A percentile compares a stretch with the other conserved stretches of the same genome.
These are phyloP conservation scores for Martes martes DNA, from an alignment of 2,113 vertebrate genomes.

Conservation along the genomic window DNA sequence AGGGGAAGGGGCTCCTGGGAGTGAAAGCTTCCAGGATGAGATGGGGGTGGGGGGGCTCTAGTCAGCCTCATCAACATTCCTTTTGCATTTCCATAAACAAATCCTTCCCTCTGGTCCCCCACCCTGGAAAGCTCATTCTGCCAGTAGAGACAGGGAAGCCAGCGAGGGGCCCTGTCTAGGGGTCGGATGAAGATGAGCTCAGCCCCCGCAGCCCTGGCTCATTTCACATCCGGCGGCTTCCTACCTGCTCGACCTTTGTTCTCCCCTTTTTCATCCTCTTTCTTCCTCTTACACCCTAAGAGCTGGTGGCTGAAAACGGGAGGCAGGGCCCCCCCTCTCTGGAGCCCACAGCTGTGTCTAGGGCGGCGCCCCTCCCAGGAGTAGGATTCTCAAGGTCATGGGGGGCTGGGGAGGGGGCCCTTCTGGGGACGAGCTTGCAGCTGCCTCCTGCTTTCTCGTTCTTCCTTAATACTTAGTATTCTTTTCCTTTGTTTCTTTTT, in stretches of 20 bases:
- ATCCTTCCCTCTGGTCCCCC: neutral
- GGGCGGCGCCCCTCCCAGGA: neutral
- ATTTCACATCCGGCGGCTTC: too few relatives aligned
- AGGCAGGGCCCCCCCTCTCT: neutral
- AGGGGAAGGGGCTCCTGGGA: neutral
- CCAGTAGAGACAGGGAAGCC: neutral
- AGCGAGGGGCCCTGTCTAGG: fast-evolving
- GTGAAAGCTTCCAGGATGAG: neutral
- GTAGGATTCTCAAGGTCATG: neutral
- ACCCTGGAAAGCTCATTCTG: neutral
- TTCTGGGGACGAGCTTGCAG: neutral
- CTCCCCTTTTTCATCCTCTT: neutral
- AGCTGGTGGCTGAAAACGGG: neutral
- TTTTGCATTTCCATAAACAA: neutral
- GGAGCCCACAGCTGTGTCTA: neutral
- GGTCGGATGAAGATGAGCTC: neutral
- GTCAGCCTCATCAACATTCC: neutral
- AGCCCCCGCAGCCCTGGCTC: too few relatives aligned
- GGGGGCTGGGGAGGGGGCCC: neutral
- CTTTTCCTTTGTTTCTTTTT: neutral
- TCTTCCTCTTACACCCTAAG: neutral
- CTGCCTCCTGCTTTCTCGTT: neutral
- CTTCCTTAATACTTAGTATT: neutral
- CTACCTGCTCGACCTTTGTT: neutral
- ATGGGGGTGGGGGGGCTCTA: neutral